Evolutionary conservation across 2,113 vertebrate genomes (phyloP), one percentile per base, ranked within the genome.

Genomic region (Silurus glanis): DNA sequence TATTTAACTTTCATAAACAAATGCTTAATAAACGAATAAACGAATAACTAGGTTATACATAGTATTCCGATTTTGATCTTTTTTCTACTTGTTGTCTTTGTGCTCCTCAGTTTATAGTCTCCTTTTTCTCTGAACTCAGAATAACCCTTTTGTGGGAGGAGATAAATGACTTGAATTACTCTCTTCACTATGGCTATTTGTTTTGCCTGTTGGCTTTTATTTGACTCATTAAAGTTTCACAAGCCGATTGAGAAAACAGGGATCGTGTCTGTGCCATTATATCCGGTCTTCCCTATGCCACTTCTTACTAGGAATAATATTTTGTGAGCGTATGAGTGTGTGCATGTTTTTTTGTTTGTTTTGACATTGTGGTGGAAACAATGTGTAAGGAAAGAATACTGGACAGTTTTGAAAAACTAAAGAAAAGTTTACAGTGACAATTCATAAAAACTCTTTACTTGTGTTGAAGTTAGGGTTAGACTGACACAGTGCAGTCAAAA

Each of bases 171-270:
- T 87, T 89, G 86, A 85, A 90, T 91, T 91, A 91, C 84, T 90
- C 89, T 91, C 89, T 89, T 92, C 90, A 92, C 90, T 90, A 88
- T 61, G 86, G 80, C 82, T 88, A 88, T 92, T 92, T 91, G 89
- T 91, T 91, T 87, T 85, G 90, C 89, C 87, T 84, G 78, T 90
- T 90, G 62, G 79, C 62, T 72, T 89, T 90, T 84, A 91, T 87
- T 85, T 88, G 79, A 67, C 88, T 92, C 89, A 92, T 92, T 93
- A 93, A 90, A 92, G 84, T 86, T 90, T 89, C 89, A 91, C 37
- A 55, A 87, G 89, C 69, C 66, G 85, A 87, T 69, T 78, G 87
- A 28, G 75, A 37, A 72, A 85, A 84, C 10, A 89, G 86, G 67
- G 84, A 87, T 87, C 84, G 69, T 71, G 76, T 83, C 85, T 67